Conservation (phyloP, 2,888 invertebrate species). For the Hetaerina titia region DNA sequence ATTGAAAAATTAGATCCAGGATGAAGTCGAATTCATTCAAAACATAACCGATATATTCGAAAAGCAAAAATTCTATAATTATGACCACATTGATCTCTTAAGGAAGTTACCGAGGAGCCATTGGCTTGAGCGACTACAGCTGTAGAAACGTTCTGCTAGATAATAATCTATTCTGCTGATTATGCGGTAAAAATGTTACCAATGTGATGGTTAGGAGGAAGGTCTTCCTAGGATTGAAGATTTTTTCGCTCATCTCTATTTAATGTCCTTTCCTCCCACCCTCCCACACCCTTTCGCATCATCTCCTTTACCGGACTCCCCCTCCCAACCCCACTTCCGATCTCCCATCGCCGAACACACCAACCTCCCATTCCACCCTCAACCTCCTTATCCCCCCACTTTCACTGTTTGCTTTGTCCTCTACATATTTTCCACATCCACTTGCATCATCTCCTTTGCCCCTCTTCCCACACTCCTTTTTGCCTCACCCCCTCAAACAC, state of each 20-base stretch:
- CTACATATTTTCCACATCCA: constrained; percentile 32
- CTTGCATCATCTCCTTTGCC: constrained; percentile 6
- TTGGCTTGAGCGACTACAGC: too few relatives aligned
- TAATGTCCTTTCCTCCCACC: background rate
- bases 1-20: too few relatives aligned
- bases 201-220: too few relatives aligned
- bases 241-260: background rate
- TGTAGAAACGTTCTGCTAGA: too few relatives aligned
- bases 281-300: background rate
- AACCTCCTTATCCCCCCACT: background rate
- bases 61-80: too few relatives aligned
- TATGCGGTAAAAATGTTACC: too few relatives aligned
- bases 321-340: background rate
- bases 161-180: too few relatives aligned
- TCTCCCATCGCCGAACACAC: too few relatives aligned
- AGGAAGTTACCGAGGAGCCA: too few relatives aligned
- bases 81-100: too few relatives aligned
- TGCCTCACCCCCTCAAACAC: background rate
- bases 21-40: too few relatives aligned
- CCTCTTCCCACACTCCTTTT: background rate
- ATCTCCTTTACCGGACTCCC: background rate
- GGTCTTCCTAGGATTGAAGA: background rate
- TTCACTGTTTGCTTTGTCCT: constrained; percentile 28
- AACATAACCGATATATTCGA: too few relatives aligned
- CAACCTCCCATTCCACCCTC: background rate